Evolutionary conservation across 2,888 invertebrate species (phyloP).

Genomic region (Eledone cirrhosa): DNA sequence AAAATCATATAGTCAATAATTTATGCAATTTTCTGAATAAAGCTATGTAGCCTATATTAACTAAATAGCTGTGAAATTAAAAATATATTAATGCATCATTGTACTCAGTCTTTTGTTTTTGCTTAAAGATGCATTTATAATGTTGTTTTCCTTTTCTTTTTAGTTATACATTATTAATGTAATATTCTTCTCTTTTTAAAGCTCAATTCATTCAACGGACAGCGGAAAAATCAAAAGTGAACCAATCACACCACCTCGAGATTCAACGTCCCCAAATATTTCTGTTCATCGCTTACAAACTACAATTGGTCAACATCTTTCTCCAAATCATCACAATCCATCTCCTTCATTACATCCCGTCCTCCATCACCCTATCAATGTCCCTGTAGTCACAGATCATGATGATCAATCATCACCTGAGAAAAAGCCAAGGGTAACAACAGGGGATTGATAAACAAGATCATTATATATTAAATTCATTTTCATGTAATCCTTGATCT

Average conservation of each 20-base stretch:
- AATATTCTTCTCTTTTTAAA: background rate
- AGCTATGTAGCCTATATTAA: too few species aligned
- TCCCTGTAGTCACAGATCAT: slow-evolving; percentile 11
- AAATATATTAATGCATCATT: too few species aligned
- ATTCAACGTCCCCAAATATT: slow-evolving; percentile 72
- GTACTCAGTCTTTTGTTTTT: too few species aligned
- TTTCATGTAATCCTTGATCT: too few species aligned
- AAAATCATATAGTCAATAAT: too few species aligned
- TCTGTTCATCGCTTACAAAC: background rate
- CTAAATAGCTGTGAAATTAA: too few species aligned
- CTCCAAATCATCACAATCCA: background rate
- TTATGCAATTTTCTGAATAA: too few species aligned
- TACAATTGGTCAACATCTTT: background rate
- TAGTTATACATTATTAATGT: background rate
- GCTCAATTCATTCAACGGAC: slow-evolving; percentile 11
- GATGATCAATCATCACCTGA: slow-evolving; percentile 21
- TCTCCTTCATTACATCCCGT: slow-evolving; percentile 2
- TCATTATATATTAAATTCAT: too few species aligned
- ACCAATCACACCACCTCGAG: slow-evolving; percentile 92
- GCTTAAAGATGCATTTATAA: too few species aligned
- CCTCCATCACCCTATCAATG: background rate
- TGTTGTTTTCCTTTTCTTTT: background rate
- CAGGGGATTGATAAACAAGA: slow-evolving; percentile 21
- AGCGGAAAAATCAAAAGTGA: slow-evolving; percentile 85
- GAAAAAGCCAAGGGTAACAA: slow-evolving; percentile 22